Percentiles rank a stretch among this genome's conserved stretches.
These are phyloP conservation scores for Copsychus sechellarum DNA, from an alignment of 2,113 vertebrate species.

Conservation along the genomic window DNA sequence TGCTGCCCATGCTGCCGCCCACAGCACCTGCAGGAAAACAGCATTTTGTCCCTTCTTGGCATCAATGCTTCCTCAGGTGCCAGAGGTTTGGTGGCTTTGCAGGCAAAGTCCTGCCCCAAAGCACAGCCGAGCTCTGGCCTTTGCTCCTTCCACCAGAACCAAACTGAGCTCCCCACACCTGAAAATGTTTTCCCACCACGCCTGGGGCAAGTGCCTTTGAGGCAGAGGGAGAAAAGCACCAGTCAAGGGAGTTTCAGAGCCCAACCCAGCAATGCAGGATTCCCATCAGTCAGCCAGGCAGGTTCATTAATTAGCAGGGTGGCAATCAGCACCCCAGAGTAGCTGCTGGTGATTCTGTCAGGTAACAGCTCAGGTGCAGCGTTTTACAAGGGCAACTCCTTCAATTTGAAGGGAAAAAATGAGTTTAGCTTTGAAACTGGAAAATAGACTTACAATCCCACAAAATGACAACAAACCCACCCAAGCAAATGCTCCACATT, in stretches of 20 bases:
- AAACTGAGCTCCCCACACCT: rapidly evolving
- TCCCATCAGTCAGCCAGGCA: not conserved
- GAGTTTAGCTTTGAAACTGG: not conserved
- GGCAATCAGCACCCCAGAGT: not conserved
- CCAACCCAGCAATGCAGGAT: not conserved
- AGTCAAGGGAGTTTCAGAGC: not conserved
- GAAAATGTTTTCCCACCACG: too few species aligned
- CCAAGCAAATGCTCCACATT: not conserved
- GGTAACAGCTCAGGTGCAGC: not conserved
- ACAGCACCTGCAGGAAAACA: not conserved
- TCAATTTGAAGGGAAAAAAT: not conserved
- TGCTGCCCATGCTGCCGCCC: not conserved
- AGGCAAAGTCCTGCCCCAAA: not conserved
- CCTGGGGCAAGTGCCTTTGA: rapidly evolving
- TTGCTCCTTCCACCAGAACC: not conserved
- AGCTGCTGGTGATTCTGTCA: not conserved
- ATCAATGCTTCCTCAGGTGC: rapidly evolving
- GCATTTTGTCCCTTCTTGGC: rapidly evolving
- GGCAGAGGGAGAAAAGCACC: not conserved
- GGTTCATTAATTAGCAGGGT: not conserved
- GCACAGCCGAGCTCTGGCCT: not conserved
- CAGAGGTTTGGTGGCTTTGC: not conserved
- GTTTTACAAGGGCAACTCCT: not conserved
- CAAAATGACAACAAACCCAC: not conserved
- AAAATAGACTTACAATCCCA: not conserved